Evolutionary conservation across 37 sponge, comb jelly and placozoan species (phyloP).

Genomic region (Beroe ovata): DNA sequence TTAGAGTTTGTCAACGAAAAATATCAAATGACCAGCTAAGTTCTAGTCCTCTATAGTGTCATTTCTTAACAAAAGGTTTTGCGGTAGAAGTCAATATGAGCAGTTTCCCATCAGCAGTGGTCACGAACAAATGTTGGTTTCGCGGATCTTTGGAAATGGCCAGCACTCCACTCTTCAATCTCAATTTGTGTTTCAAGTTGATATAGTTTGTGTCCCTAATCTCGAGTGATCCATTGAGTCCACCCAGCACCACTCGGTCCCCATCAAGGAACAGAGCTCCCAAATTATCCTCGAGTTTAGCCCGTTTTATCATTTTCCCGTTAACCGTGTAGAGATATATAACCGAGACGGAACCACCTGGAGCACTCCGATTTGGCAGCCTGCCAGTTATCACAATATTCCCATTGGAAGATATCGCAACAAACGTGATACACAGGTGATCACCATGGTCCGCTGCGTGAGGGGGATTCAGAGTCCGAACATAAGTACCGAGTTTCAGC

Average conservation of each 20-base stretch:
- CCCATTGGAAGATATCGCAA: slow-evolving; percentile 1
- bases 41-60: too few relatives aligned
- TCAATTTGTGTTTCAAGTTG: slow-evolving; percentile 31
- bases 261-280: slow-evolving; percentile 5
- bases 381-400: slow-evolving; percentile 3
- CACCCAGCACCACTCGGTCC: slow-evolving; percentile 43
- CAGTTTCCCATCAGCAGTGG: slow-evolving; percentile 12
- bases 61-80: too few relatives aligned
- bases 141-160: slow-evolving; percentile 6
- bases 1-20: too few relatives aligned
- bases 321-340: slow-evolving; percentile 28
- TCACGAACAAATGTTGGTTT: slow-evolving; percentile 35
- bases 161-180: slow-evolving; percentile 16
- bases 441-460: neutral
- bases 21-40: too few relatives aligned
- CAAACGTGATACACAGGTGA: slow-evolving; percentile 1
- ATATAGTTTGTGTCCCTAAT: neutral
- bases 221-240: slow-evolving; percentile 12
- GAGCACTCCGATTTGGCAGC: slow-evolving; percentile 1
- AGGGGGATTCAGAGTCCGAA: slow-evolving; percentile 27
- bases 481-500: slow-evolving; percentile 23
- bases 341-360: neutral
- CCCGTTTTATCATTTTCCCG: slow-evolving; percentile 55
- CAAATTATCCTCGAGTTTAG: neutral
- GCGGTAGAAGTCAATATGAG: slow-evolving; percentile 17